phyloP scores from a whole-genome alignment of 2,113 vertebrate species.

The Paedocypris sp. region DNA sequence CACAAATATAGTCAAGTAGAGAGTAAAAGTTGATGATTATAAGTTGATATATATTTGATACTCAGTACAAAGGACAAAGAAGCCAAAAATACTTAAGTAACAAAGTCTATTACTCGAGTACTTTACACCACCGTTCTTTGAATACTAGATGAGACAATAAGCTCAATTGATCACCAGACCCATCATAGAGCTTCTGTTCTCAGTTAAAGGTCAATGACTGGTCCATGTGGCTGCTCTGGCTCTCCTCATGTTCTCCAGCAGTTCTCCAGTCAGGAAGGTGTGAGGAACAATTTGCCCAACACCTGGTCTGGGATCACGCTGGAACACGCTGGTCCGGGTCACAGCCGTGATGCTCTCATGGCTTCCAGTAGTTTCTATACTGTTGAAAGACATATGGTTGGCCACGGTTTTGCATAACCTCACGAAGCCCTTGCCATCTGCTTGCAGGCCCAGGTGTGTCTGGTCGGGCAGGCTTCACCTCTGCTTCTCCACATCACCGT shows the following conservation, averaged over 20 bases:
- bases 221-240: constrained; percentile 12
- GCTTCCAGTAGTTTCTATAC: constrained; percentile 55
- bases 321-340: constrained; percentile 44
- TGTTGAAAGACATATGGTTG: constrained; percentile 63
- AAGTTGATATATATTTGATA: no score
- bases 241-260: constrained; percentile 37
- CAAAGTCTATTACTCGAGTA: no score
- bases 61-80: no score
- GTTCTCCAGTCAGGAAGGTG: constrained; percentile 40
- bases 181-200: constrained; percentile 5
- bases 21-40: no score
- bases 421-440: constrained; percentile 61
- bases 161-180: background rate
- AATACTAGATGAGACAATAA: background rate
- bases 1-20: no score
- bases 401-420: constrained; percentile 59
- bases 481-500: constrained; percentile 44
- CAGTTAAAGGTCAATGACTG: constrained; percentile 35
- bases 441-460: constrained; percentile 59
- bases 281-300: constrained; percentile 45
- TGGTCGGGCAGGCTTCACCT: constrained; percentile 49
- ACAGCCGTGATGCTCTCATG: constrained; percentile 36
- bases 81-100: no score
- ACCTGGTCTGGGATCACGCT: constrained; percentile 56
- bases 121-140: no score